Evolutionary conservation across 1,140 invertebrate species (phyloP).

Genomic region (Phocides pigmalion): DNA sequence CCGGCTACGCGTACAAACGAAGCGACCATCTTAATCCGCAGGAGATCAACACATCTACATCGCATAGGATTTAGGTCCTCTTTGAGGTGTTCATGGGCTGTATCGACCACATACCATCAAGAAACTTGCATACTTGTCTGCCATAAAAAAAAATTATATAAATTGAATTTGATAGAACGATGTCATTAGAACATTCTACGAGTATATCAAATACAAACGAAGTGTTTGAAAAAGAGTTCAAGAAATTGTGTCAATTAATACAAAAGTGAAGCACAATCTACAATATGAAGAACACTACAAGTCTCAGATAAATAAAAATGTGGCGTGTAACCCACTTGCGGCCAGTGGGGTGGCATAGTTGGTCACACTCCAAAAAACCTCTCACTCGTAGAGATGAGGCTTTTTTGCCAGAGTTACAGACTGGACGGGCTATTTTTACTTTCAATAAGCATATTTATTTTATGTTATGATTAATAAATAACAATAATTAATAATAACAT

Average conservation of each 20-base stretch:
- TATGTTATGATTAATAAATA: too few species aligned
- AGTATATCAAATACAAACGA: neutral
- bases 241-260: constrained; percentile 27
- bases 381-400: constrained; percentile 17
- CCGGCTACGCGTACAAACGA: too few species aligned
- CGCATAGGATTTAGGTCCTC: too few species aligned
- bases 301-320: constrained; percentile 20
- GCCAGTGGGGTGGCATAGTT: constrained; percentile 6
- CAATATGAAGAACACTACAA: constrained; percentile 15
- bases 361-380: constrained; percentile 30
- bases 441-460: neutral
- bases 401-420: neutral
- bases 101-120: too few species aligned
- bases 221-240: neutral
- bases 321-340: constrained; percentile 22
- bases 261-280: constrained; percentile 4
- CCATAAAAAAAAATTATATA: too few species aligned
- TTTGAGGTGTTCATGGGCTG: too few species aligned
- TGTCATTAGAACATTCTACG: too few species aligned
- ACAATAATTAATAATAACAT: too few species aligned
- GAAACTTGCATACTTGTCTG: too few species aligned
- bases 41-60: too few species aligned
- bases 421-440: constrained; percentile 12
- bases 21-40: too few species aligned
- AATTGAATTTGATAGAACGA: too few species aligned